phyloP scores from a whole-genome alignment of 2,797 vertebrate species.

The Falco cherrug region DNA sequence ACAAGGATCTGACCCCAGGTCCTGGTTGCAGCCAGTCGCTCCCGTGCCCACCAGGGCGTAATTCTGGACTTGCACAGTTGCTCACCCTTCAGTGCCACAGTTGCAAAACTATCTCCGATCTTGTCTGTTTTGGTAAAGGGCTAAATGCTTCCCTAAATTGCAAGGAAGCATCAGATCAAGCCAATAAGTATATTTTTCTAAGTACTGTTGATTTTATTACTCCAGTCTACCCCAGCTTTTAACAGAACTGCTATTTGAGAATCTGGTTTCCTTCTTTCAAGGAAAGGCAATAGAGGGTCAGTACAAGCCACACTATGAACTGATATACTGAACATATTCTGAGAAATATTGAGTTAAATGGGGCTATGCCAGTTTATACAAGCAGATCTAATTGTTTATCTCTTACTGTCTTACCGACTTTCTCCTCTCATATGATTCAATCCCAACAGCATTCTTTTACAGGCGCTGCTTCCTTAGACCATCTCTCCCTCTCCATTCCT shows the following conservation, averaged over 20 bases:
- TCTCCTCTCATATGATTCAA: neutral
- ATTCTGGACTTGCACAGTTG: neutral
- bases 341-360: neutral
- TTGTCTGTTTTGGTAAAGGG: neutral
- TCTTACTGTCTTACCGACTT: neutral
- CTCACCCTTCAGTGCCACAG: neutral
- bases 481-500: neutral
- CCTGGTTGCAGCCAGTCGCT: neutral
- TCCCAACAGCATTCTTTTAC: neutral
- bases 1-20: neutral
- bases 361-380: neutral
- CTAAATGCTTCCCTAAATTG: neutral
- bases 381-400: neutral
- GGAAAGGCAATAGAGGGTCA: neutral
- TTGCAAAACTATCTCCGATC: neutral
- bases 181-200: neutral
- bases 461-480: neutral
- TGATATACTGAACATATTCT: neutral
- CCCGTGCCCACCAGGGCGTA: neutral
- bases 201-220: neutral
- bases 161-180: neutral
- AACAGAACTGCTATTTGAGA: neutral
- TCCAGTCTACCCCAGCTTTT: neutral
- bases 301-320: neutral
- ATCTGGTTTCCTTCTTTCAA: neutral